phyloP scores from a whole-genome alignment of 2,113 vertebrate genomes.

The Ondatra zibethicus region DNA sequence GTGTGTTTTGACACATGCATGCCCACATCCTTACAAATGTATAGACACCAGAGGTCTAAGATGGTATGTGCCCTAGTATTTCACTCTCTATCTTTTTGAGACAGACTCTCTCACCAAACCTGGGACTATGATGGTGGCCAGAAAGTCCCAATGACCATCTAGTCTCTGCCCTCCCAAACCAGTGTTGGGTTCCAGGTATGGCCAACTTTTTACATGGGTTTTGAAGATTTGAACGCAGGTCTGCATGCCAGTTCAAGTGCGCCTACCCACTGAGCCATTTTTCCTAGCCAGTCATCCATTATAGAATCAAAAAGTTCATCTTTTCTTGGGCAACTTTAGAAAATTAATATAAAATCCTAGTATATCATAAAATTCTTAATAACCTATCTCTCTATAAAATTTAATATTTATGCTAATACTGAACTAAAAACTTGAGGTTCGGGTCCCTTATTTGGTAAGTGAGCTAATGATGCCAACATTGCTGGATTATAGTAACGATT shows the following conservation, averaged over 20 bases:
- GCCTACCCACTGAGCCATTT: background rate
- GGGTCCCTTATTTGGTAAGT: background rate
- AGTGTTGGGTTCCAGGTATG: background rate
- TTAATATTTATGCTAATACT: background rate
- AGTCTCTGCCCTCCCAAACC: background rate
- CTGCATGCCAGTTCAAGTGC: background rate
- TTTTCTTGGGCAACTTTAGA: background rate
- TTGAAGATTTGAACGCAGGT: background rate
- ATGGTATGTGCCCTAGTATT: background rate
- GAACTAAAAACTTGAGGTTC: background rate
- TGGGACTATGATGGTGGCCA: background rate
- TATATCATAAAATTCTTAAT: background rate
- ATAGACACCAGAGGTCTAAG: background rate
- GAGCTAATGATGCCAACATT: background rate
- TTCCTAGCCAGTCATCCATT: background rate
- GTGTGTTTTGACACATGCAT: background rate
- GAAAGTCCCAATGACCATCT: background rate
- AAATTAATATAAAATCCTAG: conserved; percentile 4
- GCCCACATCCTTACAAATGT: background rate
- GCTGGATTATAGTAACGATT: background rate
- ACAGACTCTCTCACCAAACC: too few species aligned
- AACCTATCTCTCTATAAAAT: background rate
- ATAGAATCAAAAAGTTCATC: background rate
- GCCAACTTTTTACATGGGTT: background rate
- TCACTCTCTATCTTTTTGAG: background rate